Base-by-base conservation (phyloP, 1,140 invertebrate species). In the Heliconius melpomene region DNA sequence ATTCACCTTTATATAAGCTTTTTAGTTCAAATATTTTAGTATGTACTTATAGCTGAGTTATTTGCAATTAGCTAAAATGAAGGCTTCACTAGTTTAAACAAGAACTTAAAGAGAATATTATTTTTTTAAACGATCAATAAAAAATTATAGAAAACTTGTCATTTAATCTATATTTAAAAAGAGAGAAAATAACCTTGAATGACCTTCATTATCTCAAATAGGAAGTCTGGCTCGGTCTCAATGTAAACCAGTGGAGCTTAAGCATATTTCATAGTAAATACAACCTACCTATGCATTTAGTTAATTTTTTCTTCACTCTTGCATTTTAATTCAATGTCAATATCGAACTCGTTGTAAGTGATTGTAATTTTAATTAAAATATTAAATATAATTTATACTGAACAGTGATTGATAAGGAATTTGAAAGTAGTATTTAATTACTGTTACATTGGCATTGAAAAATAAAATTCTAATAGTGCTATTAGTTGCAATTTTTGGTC, bases 151-250 rank as follows among this genome's bases (percentile, higher is more conserved):
- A 23, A 8, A 66, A 66, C 26, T 66, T 66, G 26, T 66, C 60
- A 66, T 29, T n/a, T 60, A 66, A n/a, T 16, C 23, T 23, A 36
- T 36, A 54, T 72, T 54, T 81, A 72, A 38, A 50, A 81, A 81
- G 77, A 83, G 80, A 83, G 71, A 60, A 18, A 75, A 76, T 70
- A 98, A 5, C 7, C 54, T 80, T 78, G 36, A 77, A 20, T 50
- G 75, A 77, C 81, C 81, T 82, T 74, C 71, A 40, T 70, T 79
- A 84, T 81, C 72, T 81, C 18, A 29, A 73, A 75, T 71, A 81
- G 85, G 84, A 84, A 86, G 82, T 83, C 78, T 60, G 52, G n/a
- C 60, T 72, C n/a, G 36, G 18, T 50, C 32, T 81, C 85, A 86
- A 86, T 86, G 85, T 72, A 57, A 86, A 83, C 85, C 66, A 77